These are phyloP conservation scores for Carterocephalus palaemon DNA, from an alignment of 2,888 invertebrate species.

Conservation along the genomic window DNA sequence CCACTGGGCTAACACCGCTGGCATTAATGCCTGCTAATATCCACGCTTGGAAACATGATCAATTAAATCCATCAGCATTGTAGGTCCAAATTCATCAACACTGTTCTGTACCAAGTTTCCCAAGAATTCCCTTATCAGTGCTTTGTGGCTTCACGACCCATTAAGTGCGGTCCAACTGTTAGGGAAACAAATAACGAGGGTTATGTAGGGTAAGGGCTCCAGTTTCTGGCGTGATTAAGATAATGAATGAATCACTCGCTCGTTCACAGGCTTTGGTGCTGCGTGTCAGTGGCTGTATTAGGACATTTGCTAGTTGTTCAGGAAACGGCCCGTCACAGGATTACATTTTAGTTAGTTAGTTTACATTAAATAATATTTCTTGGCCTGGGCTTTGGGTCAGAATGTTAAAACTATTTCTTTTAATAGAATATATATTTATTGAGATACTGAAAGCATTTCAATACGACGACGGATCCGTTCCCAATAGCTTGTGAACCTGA, in stretches of 20 bases:
- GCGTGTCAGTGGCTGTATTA: constrained; percentile 5
- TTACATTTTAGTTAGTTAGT: too few species aligned
- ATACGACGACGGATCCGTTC: too few species aligned
- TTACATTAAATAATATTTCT: too few species aligned
- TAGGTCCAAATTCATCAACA: constrained; percentile 7
- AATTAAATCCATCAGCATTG: too few species aligned
- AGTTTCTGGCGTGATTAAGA: constrained; percentile 17
- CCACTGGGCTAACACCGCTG: too few species aligned
- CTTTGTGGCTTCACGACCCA: constrained; percentile 1
- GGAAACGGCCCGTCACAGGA: too few species aligned
- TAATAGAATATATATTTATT: too few species aligned
- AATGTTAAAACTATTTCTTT: too few species aligned
- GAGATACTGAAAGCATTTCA: too few species aligned
- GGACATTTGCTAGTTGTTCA: constrained; percentile 10
- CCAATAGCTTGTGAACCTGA: too few species aligned
- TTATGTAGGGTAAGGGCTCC: constrained; percentile 5
- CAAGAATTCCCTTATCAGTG: constrained; percentile 8
- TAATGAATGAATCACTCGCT: constrained; percentile 21
- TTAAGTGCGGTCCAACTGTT: constrained; percentile 12
- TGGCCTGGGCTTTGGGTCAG: not conserved
- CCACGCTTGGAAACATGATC: too few species aligned
- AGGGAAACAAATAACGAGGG: constrained; percentile 3
- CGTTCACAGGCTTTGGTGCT: constrained; percentile 3
- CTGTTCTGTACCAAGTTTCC: not conserved
- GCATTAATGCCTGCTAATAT: too few species aligned